Percentiles rank a stretch among this genome's conserved stretches.
Conservation (phyloP, 2,888 invertebrate genomes). For the Chorisops tibialis region DNA sequence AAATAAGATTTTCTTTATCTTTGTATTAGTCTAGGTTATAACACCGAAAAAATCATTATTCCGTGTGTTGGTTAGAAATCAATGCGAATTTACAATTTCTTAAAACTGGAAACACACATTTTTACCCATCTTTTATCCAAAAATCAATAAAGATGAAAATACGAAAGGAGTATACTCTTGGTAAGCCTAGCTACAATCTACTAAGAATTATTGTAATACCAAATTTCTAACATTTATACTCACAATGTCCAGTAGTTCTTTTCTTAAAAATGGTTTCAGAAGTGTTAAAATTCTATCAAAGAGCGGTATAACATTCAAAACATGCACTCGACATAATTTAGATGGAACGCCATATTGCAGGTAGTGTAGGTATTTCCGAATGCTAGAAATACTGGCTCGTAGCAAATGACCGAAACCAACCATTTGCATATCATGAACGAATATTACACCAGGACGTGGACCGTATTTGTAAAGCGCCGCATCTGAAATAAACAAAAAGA, state of each 20-base stretch:
- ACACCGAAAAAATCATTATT: no score
- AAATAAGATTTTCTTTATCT: no score
- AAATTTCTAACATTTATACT: no score
- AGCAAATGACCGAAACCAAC: slow-evolving; percentile 59
- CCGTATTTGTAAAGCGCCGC: slow-evolving; percentile 58
- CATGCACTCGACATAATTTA: slow-evolving; percentile 62
- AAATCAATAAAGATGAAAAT: no score
- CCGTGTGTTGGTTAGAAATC: no score
- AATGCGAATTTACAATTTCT: no score
- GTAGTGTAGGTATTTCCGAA: slow-evolving; percentile 62
- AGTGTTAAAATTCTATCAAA: slow-evolving; percentile 58
- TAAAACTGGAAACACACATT: no score
- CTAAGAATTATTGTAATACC: no score
- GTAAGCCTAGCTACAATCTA: no score
- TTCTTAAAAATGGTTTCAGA: slow-evolving; percentile 59
- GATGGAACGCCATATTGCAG: slow-evolving; percentile 65
- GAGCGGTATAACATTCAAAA: slow-evolving; percentile 59
- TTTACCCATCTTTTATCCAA: no score
- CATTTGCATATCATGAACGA: slow-evolving; percentile 65
- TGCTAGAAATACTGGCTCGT: slow-evolving; percentile 55
- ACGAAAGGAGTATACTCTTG: no score
- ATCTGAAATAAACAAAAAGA: slow-evolving; percentile 48
- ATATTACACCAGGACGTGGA: slow-evolving; percentile 60
- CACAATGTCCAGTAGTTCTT: slow-evolving; percentile 56
- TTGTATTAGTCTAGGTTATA: no score